Base-by-base conservation (phyloP, 2,113 vertebrate species). In the Chaetops frenatus region DNA sequence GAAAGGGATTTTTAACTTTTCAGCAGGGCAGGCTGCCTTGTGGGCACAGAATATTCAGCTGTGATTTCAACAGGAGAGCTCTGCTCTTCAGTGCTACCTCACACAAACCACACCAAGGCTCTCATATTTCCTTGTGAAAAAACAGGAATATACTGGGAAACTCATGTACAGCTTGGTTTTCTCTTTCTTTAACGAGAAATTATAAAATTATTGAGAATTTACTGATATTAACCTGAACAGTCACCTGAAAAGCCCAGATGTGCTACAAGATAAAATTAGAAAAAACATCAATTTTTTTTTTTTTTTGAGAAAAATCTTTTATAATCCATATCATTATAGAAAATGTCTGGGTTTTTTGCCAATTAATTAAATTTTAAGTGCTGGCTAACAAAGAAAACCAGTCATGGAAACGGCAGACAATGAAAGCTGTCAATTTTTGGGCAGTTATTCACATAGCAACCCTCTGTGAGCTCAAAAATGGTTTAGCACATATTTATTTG, bases 91-190 rank as follows among this genome's bases (percentile, higher is more conserved):
- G n/a, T 15, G 13, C 40, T 35, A 28, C 50, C 70, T 87, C 65
- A 11, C 44, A 62, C 5, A 62, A 60, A 18, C 25, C 38, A 9
- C 44, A n/a, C 18, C 1, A 5, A 47, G 65, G 31, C 29, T 27
- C 70, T 42, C 22, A 0, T 1, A 3, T 7, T 4, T 36, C 33
- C 54, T 31, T 10, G 29, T 4, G 13, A 7, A 44, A 65, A 58
- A 24, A 7, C 25, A 84, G 51, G 4, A n/a, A 8, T 29, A 8
- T 29, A 25, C 45, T n/a, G 13, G 1, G 27, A 64, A 58, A 8
- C 9, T 42, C 61, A 23, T 3, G 18, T 2, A 11, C 51, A 31
- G 27, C 28, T 76, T 25, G 1, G 5, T 13, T 82, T 64, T 28
- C 15, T 78, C n/a, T 54, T 53, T 53, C 29, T 71, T 76, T 72